Conservation (phyloP, 2,888 invertebrate species). For the Entomobrya multifasciata region DNA sequence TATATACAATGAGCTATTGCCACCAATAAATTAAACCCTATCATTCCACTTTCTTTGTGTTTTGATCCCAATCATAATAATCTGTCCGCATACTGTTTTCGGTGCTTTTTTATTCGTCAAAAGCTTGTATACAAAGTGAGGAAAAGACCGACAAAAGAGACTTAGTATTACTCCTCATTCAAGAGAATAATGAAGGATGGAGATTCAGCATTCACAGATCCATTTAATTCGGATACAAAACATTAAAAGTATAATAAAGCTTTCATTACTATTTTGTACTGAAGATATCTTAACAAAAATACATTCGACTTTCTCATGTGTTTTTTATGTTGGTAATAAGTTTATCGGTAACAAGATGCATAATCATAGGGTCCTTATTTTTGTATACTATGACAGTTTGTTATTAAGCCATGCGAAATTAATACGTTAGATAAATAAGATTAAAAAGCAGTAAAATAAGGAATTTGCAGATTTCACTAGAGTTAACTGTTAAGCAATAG, state of each 20-base stretch:
- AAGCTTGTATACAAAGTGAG: too few species aligned
- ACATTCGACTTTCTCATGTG: too few species aligned
- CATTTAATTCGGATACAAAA: background rate
- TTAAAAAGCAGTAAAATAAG: background rate
- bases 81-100: constrained; percentile 16
- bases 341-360: too few species aligned
- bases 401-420: background rate
- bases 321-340: too few species aligned
- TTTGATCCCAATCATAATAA: constrained; percentile 59
- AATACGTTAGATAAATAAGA: background rate
- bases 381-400: background rate
- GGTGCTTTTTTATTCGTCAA: constrained; percentile 37
- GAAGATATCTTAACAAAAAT: too few species aligned
- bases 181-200: constrained; percentile 19
- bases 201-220: constrained; percentile 1
- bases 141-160: constrained; percentile 61
- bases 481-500: background rate
- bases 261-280: constrained; percentile 1
- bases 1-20: constrained; percentile 41
- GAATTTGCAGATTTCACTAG: background rate
- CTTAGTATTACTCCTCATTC: constrained; percentile 24
- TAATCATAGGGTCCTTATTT: too few species aligned
- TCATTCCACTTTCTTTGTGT: constrained; percentile 27
- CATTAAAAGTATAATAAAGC: background rate
- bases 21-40: constrained; percentile 45